phyloP scores from a whole-genome alignment of 2,888 invertebrate genomes.

The Drosophila suboccidentalis region DNA sequence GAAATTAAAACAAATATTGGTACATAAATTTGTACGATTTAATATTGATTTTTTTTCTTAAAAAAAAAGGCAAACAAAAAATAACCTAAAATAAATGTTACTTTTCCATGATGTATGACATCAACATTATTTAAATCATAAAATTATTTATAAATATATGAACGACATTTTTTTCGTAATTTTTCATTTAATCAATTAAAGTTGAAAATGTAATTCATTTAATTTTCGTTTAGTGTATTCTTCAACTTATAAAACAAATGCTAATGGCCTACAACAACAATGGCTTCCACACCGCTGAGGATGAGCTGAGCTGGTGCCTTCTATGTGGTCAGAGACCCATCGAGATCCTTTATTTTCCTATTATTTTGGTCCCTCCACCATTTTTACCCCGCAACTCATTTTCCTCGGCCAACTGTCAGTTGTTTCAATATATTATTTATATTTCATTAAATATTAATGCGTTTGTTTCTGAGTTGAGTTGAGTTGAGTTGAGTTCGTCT shows the following conservation, averaged over 20 bases:
- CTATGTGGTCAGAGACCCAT: conserved; percentile 39
- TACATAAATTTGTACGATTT: background rate
- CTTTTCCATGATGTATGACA: background rate
- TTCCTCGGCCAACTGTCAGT: conserved; percentile 46
- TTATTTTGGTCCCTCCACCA: background rate
- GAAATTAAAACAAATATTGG: background rate
- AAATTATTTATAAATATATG: background rate
- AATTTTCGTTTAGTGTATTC: conserved; percentile 36
- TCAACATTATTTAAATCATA: background rate
- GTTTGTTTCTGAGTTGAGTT: conserved; percentile 51
- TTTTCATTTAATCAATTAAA: background rate
- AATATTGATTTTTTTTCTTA: background rate
- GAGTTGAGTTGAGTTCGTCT: conserved; percentile 35
- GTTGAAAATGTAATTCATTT: conserved; percentile 29
- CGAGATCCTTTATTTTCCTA: conserved; percentile 15
- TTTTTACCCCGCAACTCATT: conserved; percentile 5
- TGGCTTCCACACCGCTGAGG: conserved; percentile 40
- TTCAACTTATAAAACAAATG: conserved; percentile 26
- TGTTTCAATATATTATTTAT: conserved; percentile 66
- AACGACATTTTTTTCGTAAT: background rate
- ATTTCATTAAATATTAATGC: conserved; percentile 76
- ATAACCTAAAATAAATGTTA: background rate
- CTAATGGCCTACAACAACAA: conserved; percentile 38
- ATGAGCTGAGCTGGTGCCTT: conserved; percentile 35
- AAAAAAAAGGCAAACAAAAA: background rate